These are phyloP conservation scores for Bucco capensis DNA, from an alignment of 2,113 vertebrate genomes.

Conservation along the genomic window DNA sequence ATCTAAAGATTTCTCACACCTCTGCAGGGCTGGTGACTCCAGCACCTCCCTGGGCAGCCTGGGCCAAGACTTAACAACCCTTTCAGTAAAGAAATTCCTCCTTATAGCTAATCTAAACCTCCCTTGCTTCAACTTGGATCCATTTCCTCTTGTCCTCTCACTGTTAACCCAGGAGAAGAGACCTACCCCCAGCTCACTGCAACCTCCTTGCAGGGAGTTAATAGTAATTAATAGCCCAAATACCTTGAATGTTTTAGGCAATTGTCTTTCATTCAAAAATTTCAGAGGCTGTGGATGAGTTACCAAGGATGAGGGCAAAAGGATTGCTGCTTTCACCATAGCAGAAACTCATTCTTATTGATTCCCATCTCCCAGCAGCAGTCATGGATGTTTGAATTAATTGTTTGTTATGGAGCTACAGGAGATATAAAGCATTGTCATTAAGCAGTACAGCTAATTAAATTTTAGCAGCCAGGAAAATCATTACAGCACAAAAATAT, in stretches of 20 bases:
- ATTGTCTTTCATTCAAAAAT: background rate
- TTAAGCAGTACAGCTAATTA: slow-evolving; percentile 6
- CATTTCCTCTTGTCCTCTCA: too few species aligned
- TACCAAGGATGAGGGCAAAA: background rate
- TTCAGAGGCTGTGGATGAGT: background rate
- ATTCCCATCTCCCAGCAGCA: background rate
- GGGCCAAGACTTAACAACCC: too few species aligned
- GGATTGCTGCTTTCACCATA: background rate
- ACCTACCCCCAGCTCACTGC: too few species aligned
- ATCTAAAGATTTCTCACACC: too few species aligned
- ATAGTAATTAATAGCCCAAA: background rate
- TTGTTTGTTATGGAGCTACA: background rate
- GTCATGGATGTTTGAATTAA: background rate
- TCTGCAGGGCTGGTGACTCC: too few species aligned
- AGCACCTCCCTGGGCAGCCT: too few species aligned
- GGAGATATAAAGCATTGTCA: background rate
- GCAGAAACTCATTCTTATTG: background rate
- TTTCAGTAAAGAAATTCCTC: too few species aligned
- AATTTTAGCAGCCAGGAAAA: slow-evolving; percentile 9
- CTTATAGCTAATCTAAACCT: too few species aligned
- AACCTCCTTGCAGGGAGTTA: too few species aligned
- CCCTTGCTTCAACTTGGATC: too few species aligned
- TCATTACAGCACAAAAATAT: background rate
- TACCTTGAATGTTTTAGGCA: background rate
- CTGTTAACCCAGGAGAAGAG: too few species aligned